These are phyloP conservation scores for Endotricha flammealis DNA, from an alignment of 2,888 invertebrate genomes.

Conservation along the genomic window DNA sequence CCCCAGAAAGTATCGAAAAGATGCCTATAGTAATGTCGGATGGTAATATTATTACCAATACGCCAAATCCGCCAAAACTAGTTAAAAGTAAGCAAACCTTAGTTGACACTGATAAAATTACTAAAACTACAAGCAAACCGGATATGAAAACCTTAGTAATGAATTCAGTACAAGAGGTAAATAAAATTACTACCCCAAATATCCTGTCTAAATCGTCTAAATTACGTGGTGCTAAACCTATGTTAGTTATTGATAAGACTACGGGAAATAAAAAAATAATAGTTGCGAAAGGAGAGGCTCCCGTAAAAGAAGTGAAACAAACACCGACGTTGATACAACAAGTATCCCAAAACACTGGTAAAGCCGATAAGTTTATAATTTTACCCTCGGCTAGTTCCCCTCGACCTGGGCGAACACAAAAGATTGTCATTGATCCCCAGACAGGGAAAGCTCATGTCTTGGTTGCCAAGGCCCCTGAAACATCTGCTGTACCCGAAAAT, in stretches of 20 bases:
- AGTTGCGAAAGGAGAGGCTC: conserved; percentile 57
- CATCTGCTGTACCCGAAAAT: conserved; percentile 38
- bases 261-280: conserved; percentile 71
- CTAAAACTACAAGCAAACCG: conserved; percentile 43
- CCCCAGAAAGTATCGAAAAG: conserved; percentile 82
- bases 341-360: conserved; percentile 38
- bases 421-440: conserved; percentile 70
- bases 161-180: conserved; percentile 50
- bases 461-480: conserved; percentile 49
- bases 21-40: conserved; percentile 81
- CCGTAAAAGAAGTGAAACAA: conserved; percentile 55
- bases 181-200: conserved; percentile 63
- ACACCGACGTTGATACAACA: conserved; percentile 42
- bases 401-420: conserved; percentile 58
- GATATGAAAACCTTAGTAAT: conserved; percentile 62
- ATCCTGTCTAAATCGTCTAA: conserved; percentile 71
- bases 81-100: conserved; percentile 46
- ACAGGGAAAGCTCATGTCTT: conserved; percentile 69
- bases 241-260: conserved; percentile 66
- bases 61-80: conserved; percentile 46
- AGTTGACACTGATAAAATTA: conserved; percentile 49
- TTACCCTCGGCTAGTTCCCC: conserved; percentile 55
- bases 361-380: conserved; percentile 66
- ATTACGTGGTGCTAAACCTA: conserved; percentile 62
- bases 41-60: conserved; percentile 53